phyloP scores from a whole-genome alignment of 2,113 vertebrate species.

The Pachycephala philippinensis region DNA sequence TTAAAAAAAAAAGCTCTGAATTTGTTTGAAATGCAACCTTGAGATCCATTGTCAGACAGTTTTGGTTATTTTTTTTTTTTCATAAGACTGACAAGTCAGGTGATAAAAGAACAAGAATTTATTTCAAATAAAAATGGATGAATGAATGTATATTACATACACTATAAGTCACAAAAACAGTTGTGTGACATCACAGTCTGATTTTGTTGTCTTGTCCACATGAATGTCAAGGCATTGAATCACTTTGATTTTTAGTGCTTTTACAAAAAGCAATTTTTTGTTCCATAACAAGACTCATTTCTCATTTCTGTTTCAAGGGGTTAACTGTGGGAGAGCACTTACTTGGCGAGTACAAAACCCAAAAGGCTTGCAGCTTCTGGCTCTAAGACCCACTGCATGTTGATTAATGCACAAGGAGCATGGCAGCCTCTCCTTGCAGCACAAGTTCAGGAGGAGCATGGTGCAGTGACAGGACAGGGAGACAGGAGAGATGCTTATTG shows the following conservation, averaged over 20 bases:
- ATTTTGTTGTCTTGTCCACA: not conserved
- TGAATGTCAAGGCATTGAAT: not conserved
- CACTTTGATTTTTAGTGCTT: not conserved
- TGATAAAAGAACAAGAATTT: conserved; percentile 31
- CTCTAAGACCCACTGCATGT: not conserved
- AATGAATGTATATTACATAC: not conserved
- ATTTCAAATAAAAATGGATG: conserved; percentile 47
- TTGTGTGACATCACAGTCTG: not conserved
- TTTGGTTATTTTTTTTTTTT: not conserved
- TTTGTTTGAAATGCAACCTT: conserved; percentile 51
- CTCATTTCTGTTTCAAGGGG: not conserved
- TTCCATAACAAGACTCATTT: not conserved
- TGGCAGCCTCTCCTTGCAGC: not conserved
- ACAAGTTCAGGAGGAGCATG: not conserved
- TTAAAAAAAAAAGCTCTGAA: not conserved
- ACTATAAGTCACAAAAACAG: not conserved
- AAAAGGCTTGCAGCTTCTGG: not conserved
- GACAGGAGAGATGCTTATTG: not conserved
- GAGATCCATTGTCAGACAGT: conserved; percentile 25
- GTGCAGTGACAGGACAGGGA: not conserved
- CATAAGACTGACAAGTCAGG: conserved; percentile 32
- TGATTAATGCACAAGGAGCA: not conserved
- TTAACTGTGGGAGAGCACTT: not conserved
- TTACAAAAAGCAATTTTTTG: not conserved
- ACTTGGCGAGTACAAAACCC: not conserved